These are phyloP conservation scores for Orussus abietinus DNA, from an alignment of 1,140 invertebrate genomes.

Conservation along the genomic window DNA sequence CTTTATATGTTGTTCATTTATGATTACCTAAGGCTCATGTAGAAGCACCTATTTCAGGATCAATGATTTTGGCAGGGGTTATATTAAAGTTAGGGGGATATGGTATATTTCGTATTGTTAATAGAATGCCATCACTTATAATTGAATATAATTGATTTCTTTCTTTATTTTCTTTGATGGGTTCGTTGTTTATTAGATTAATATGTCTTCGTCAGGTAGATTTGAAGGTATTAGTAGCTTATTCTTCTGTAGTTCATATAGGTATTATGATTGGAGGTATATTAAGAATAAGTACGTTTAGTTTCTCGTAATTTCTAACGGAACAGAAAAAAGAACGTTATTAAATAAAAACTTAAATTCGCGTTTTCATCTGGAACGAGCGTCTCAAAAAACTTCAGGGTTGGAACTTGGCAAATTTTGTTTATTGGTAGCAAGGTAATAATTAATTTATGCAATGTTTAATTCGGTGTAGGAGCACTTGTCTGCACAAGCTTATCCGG, in stretches of 20 bases:
- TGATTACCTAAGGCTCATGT: conserved; percentile 72
- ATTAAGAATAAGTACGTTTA: conserved; percentile 65
- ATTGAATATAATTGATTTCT: conserved; percentile 49
- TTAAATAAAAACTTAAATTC: too few species aligned
- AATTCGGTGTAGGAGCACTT: too few species aligned
- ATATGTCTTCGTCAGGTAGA: conserved; percentile 60
- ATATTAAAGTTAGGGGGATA: conserved; percentile 66
- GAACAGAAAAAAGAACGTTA: too few species aligned
- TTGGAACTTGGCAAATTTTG: too few species aligned
- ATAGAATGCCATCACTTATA: conserved; percentile 43
- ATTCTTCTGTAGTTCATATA: conserved; percentile 49
- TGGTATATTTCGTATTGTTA: conserved; percentile 57
- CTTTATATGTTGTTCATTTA: conserved; percentile 66
- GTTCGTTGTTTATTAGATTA: conserved; percentile 55
- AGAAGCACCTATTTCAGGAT: conserved; percentile 65
- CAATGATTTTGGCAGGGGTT: conserved; percentile 68
- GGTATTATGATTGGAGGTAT: conserved; percentile 61
- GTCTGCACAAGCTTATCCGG: too few species aligned
- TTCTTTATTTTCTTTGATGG: conserved; percentile 55
- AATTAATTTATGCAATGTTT: too few species aligned
- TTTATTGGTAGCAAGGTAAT: too few species aligned
- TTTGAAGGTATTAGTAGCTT: conserved; percentile 62
- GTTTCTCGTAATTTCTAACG: conserved; percentile 57
- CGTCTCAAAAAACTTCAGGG: too few species aligned
- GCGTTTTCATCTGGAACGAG: too few species aligned